phyloP scores from a whole-genome alignment of 2,888 invertebrate species.

The Pseudeuparius sepicola region DNA sequence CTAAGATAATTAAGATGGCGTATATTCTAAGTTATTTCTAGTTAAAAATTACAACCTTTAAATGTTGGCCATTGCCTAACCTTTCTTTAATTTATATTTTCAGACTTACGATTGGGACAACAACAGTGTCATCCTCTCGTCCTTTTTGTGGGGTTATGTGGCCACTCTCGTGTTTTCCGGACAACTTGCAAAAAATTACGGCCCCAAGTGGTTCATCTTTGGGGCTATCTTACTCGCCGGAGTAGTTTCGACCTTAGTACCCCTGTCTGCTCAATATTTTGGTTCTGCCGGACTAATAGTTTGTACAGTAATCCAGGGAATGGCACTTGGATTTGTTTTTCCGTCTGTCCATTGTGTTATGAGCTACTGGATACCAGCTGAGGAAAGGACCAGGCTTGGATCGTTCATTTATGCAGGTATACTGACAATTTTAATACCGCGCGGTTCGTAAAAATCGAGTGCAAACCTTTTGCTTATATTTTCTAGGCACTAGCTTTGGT shows the following conservation, averaged over 20 bases:
- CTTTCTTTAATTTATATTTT: constrained; percentile 11
- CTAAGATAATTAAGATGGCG: too few species aligned
- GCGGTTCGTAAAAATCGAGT: too few species aligned
- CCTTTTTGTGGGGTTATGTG: constrained; percentile 72
- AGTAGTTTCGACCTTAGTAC: too few species aligned
- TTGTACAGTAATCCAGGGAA: constrained; percentile 61
- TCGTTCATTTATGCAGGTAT: constrained; percentile 55
- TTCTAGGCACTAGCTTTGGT: constrained; percentile 63
- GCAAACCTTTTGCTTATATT: too few species aligned
- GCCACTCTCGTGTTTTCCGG: constrained; percentile 61
- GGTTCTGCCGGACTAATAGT: constrained; percentile 53
- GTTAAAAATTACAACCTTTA: too few species aligned
- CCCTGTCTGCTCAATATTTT: constrained; percentile 53
- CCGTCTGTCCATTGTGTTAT: constrained; percentile 63
- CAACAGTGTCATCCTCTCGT: constrained; percentile 50
- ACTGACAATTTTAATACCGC: too few species aligned
- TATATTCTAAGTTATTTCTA: too few species aligned
- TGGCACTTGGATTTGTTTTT: constrained; percentile 63
- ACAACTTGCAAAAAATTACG: constrained; percentile 58
- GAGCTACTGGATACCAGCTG: constrained; percentile 64
- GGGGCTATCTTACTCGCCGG: too few species aligned
- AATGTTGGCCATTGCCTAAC: too few species aligned
- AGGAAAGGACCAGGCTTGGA: constrained; percentile 58
- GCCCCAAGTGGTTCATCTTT: constrained; percentile 57
- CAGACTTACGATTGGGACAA: constrained; percentile 47